A percentile compares a stretch with the other conserved stretches of the same genome.
Evolutionary conservation across 35 echinoderm and acorn worm genomes (phyloP).

Genomic region (Chiridota heheva): DNA sequence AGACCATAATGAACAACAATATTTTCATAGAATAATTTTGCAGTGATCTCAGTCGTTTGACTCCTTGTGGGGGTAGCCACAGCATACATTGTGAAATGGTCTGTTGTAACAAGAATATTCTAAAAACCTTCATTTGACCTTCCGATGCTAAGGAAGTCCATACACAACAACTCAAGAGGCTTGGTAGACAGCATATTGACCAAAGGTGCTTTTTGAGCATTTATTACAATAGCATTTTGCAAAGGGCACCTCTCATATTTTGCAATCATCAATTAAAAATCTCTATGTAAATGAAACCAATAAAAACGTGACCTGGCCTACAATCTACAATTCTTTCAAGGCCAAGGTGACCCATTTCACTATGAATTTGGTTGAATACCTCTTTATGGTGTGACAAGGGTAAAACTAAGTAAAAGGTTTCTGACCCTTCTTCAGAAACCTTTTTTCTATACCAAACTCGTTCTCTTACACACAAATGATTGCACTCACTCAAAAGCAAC

Average conservation of each 20-base stretch:
- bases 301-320: conserved; percentile 37
- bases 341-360: conserved; percentile 54
- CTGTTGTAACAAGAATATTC: conserved; percentile 46
- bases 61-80: conserved; percentile 25
- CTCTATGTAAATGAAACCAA: conserved; percentile 28
- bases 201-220: background rate
- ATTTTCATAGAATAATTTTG: background rate
- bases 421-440: background rate
- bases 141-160: conserved; percentile 56
- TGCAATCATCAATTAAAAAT: conserved; percentile 5
- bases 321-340: conserved; percentile 21
- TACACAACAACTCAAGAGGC: conserved; percentile 52
- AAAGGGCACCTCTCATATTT: conserved; percentile 41
- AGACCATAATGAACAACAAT: background rate
- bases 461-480: conserved; percentile 9
- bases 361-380: background rate
- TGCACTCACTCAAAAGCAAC: conserved; percentile 41
- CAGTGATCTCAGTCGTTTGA: background rate
- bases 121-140: conserved; percentile 1
- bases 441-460: conserved; percentile 48
- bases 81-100: conserved; percentile 54
- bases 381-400: conserved; percentile 14
- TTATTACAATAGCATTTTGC: conserved; percentile 13
- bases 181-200: conserved; percentile 20
- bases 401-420: conserved; percentile 1